Evolutionary conservation across 2,113 vertebrate species (phyloP), one percentile per base, ranked within the genome.

Genomic region (Calidris pugnax): DNA sequence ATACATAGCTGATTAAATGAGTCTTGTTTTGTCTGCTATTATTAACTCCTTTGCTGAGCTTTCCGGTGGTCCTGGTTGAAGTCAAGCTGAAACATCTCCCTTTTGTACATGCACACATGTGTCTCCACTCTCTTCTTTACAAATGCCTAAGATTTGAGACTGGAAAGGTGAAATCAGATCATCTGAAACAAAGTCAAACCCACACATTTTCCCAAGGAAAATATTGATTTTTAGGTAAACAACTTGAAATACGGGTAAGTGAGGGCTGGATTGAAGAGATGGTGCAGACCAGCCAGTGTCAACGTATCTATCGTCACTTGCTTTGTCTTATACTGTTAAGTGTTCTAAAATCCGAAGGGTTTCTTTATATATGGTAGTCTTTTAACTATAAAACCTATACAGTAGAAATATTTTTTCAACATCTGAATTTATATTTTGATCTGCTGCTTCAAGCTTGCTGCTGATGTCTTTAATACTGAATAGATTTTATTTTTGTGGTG

Each of bases 101-200:
- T n/a, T 53, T 15, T 3, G 1, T 32, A 16, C 24, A 4, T 5
- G 10, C 19, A 17, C 26, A 8, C 0, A 1, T 26, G 20, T 2
- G 1, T 43, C 28, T 64, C 30, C 0, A 0, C 23, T 30, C 12
- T 39, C 12, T 15, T 56, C 51, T 80, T 48, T 56, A 30, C 21
- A 56, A 24, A 47, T 8, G 12, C 33, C 33, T 41, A 3, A 35
- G n/a, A 10, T 24, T n/a, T 45, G 12, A 45, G 28, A 10, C 9
- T 11, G 73, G 35, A 59, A 71, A 56, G 68, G 15, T 43, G 14
- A 71, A 47, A 83, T 81, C 19, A 4, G 12, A 23, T 56, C 0
- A 17, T 57, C 20, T 43, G 78, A 81, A 77, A 64, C 22, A 6
- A 72, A 69, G 30, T 48, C 32, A 66, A 83, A 35, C 16, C 22